phyloP scores from a whole-genome alignment of 2,888 invertebrate genomes.

The Oeneis ivallda region DNA sequence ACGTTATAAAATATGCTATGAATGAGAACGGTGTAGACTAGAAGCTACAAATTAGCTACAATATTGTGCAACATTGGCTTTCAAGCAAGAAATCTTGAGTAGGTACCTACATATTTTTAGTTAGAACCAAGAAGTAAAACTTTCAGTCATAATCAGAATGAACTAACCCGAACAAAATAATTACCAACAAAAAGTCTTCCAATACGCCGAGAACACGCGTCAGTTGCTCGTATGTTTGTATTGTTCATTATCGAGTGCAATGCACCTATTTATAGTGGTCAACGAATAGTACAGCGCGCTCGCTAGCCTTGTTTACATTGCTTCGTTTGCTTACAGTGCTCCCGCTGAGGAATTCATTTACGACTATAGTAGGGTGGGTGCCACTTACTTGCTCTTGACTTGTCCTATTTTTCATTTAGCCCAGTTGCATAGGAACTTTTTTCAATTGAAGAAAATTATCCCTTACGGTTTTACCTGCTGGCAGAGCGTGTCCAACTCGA shows the following conservation, averaged over 20 bases:
- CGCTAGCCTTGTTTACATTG: constrained; percentile 45
- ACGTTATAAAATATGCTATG: constrained; percentile 5
- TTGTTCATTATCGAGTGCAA: constrained; percentile 50
- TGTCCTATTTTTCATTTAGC: not conserved
- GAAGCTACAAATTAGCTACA: not conserved
- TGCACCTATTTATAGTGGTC: constrained; percentile 51
- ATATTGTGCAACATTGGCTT: not conserved
- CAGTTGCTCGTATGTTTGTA: constrained; percentile 45
- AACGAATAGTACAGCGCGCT: constrained; percentile 42
- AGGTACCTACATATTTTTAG: too few species aligned
- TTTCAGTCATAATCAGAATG: too few species aligned
- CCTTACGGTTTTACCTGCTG: too few species aligned
- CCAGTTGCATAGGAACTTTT: not conserved
- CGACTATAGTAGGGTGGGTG: constrained; percentile 22
- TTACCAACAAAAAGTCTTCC: constrained; percentile 13
- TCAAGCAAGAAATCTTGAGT: too few species aligned
- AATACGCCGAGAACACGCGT: not conserved
- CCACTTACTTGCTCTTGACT: not conserved
- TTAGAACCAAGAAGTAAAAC: too few species aligned
- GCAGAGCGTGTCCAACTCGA: too few species aligned
- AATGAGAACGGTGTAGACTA: constrained; percentile 1
- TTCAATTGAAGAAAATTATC: too few species aligned
- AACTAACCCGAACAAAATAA: too few species aligned
- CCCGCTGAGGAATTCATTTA: constrained; percentile 38
- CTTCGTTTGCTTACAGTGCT: constrained; percentile 35